Evolutionary conservation across 1,140 invertebrate species (phyloP).

Genomic region (Zaprionus camerounensis): DNA sequence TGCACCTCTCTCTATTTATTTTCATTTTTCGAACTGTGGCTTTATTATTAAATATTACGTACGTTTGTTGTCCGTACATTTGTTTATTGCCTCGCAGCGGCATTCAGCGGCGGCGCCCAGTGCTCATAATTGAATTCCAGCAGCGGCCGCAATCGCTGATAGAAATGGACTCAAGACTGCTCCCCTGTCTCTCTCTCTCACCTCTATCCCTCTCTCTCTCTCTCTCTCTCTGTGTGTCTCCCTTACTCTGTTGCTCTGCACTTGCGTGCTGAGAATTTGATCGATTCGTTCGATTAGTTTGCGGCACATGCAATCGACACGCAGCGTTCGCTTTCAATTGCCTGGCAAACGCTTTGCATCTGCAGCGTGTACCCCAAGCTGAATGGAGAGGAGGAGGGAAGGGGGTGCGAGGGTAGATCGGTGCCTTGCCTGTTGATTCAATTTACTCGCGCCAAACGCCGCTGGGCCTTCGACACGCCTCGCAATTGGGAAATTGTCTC

Average conservation of each 20-base stretch:
- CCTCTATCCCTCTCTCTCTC: not conserved
- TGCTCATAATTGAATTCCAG: slow-evolving; percentile 82
- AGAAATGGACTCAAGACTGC: slow-evolving; percentile 12
- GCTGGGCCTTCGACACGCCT: slow-evolving; percentile 40
- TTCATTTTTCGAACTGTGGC: slow-evolving; percentile 18
- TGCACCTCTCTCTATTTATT: not conserved
- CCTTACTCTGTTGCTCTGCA: slow-evolving; percentile 19
- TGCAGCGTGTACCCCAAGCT: slow-evolving; percentile 3
- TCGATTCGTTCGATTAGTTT: slow-evolving; percentile 83
- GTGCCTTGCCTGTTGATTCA: slow-evolving; percentile 67
- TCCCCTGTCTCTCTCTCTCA: not conserved
- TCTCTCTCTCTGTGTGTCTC: slow-evolving; percentile 9
- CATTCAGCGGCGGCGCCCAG: slow-evolving; percentile 58
- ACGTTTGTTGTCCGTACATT: slow-evolving; percentile 76
- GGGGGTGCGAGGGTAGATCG: too few relatives aligned
- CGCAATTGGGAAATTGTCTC: slow-evolving; percentile 76
- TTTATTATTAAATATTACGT: slow-evolving; percentile 82
- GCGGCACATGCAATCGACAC: slow-evolving; percentile 82
- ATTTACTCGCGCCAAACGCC: slow-evolving; percentile 54
- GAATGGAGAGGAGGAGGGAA: not conserved
- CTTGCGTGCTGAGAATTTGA: slow-evolving; percentile 82
- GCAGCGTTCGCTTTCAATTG: slow-evolving; percentile 79
- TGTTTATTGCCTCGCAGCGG: slow-evolving; percentile 77
- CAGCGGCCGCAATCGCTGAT: slow-evolving; percentile 69
- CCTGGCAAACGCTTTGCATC: slow-evolving; percentile 24